Evolutionary conservation across 2,113 vertebrate species (phyloP), one percentile per base, ranked within the genome.

Genomic region (Bubo blakistoni): DNA sequence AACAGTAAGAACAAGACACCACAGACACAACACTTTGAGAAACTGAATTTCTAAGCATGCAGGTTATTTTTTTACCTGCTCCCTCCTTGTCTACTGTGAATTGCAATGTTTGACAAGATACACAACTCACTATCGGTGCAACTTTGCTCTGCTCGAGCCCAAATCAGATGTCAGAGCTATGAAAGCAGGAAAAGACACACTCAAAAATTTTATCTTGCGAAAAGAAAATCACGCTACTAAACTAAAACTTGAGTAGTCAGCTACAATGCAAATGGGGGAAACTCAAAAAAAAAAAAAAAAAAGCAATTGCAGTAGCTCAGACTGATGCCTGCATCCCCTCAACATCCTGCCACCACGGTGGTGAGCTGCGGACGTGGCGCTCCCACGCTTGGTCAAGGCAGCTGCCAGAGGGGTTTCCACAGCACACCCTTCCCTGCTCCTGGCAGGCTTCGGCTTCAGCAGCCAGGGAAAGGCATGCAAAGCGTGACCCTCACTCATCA

Each of bases 331-430:
- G 21, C 29, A 52, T 42, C 18, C 9, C 57, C 80, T 24, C 69
- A 57, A 38, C 81, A 92, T 78, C 73, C 63, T 78, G 78, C 52
- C 77, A 42, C 44, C 0, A 0, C 0, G 0, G 36, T 4, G 1
- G 14, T 1, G 27, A 88, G 59, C 6, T 1, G 62, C 67, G 77
- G 26, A 38, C 4, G 6, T 3, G 16, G 74, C 71, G 71, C 66
- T 49, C 0, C 0, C 63, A 69, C 0, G 1, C 88, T 40, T 11
- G 38, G 32, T 29, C 3, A 0, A 38, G 36, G 26, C 70, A 44
- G 44, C 22, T 6, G 22, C 32, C 2, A 0, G 30, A 15, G 3
- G 4, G 24, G 21, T 57, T 52, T 81, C 38, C 26, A 14, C 36
- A 44, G 36, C 52, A 16, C 25, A 32, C 8, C 27, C 62, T 51